phyloP scores from a whole-genome alignment of 2,113 vertebrate species.

The Puntigrus tetrazona region DNA sequence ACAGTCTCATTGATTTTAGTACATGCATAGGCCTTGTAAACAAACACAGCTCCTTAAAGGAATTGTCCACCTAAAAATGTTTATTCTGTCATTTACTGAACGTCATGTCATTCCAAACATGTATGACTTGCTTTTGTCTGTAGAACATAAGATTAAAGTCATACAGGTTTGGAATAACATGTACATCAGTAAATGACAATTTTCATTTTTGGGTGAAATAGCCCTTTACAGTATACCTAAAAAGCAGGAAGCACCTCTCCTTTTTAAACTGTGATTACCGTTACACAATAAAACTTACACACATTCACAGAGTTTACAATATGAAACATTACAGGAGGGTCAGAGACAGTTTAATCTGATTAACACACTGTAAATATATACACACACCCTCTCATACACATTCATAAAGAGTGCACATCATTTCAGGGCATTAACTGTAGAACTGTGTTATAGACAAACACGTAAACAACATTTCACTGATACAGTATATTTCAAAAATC shows the following conservation, averaged over 20 bases:
- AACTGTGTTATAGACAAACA: background rate
- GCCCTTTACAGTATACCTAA: background rate
- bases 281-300: slow-evolving; percentile 5
- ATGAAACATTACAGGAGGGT: background rate
- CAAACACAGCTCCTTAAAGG: slow-evolving; percentile 8
- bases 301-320: background rate
- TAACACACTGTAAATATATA: background rate
- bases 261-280: background rate
- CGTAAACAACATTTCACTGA: background rate
- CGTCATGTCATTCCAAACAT: background rate
- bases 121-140: background rate
- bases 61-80: background rate
- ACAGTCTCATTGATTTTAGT: slow-evolving; percentile 20
- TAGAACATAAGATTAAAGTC: background rate
- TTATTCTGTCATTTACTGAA: background rate
- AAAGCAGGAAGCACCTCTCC: background rate
- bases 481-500: slow-evolving; percentile 8
- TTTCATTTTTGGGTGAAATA: background rate
- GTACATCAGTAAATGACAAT: background rate
- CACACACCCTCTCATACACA: background rate
- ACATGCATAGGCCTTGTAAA: slow-evolving; percentile 33
- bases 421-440: background rate
- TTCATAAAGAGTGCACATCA: background rate
- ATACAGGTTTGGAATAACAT: background rate
- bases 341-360: background rate